Conservation (phyloP, 2,113 vertebrate genomes). For the Myotis lucifugus region DNA sequence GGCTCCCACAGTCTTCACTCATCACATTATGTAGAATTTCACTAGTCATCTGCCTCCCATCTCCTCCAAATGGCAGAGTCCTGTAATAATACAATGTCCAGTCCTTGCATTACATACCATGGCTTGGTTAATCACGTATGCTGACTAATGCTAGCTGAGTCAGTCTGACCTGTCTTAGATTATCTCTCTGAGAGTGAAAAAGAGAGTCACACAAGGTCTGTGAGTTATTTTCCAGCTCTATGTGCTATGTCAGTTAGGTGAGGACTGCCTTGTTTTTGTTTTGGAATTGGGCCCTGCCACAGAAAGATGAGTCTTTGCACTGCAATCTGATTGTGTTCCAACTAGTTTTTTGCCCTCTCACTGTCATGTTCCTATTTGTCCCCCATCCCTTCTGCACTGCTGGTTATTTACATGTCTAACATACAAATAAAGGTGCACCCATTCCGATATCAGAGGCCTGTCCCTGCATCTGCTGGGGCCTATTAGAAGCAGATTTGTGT, state of each 20-base stretch:
- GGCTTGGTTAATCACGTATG: neutral
- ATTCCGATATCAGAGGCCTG: slow-evolving; percentile 45
- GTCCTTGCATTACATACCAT: neutral
- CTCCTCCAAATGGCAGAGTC: neutral
- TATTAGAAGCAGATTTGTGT: slow-evolving; percentile 68
- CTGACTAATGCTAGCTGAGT: neutral
- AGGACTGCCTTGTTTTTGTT: neutral
- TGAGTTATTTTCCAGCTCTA: neutral
- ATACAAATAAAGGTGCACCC: slow-evolving; percentile 37
- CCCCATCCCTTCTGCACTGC: neutral
- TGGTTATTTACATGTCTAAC: slow-evolving; percentile 64
- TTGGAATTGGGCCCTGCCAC: neutral
- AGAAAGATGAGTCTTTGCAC: neutral
- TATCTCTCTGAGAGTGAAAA: neutral
- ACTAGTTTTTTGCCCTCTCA: neutral
- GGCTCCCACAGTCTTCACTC: neutral
- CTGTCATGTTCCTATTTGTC: neutral
- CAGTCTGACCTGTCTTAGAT: neutral
- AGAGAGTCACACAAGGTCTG: neutral
- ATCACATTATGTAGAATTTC: neutral
- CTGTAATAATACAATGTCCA: neutral
- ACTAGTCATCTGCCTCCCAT: neutral
- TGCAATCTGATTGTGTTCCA: neutral
- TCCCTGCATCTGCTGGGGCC: slow-evolving; percentile 22
- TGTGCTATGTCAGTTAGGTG: neutral